Base-by-base conservation (phyloP, 2,113 vertebrate genomes). In the Pseudorectes ferrugineus region DNA sequence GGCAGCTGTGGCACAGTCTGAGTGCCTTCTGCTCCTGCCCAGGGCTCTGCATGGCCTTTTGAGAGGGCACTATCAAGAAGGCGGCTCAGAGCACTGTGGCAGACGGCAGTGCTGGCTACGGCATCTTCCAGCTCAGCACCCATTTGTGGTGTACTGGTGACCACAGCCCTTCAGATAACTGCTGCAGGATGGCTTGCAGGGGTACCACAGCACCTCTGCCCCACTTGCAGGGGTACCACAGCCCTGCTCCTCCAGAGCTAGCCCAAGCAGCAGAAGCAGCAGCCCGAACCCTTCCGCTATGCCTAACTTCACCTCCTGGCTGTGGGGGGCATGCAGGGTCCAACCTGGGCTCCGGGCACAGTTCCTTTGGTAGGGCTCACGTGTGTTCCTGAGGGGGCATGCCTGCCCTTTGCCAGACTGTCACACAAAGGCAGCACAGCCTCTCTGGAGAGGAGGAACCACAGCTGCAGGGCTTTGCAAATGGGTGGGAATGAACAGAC, bases 51-150 rank as follows among this genome's bases (percentile, higher is more conserved):
- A 59, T 83, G 52, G 58, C 94, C 55, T 92, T 92, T 54, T 81
- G 73, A 13, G 62, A 97, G 73, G 96, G 88, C 33, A 51, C 71
- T 16, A 97, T 96, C 80, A 94, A 96, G 52, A 85, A 26, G 0
- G 49, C 70, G 49, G 93, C 94, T n/a, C 73, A 95, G 28, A 93
- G 88, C 20, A 22, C 58, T 40, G 97, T 96, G 19, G 51, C 8
- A 5, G 93, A 95, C 0, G 18, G 91, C 58, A 96, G 91, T 25
- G 88, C 63, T 0, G 24, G 96, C 91, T 96, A 65, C 0, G 61
- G 94, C 33, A 83, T 95, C 88, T 97, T 97, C 93, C 97, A 97
- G 94, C 97, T 97, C 85, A 97, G 97, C 84, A 98, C 96, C 68
- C 97, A 79, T 25, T 88, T 76, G 75, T 97, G 97, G 96, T 97